Evolutionary conservation across 2,113 vertebrate species (phyloP).

Genomic region (Falco punctatus): DNA sequence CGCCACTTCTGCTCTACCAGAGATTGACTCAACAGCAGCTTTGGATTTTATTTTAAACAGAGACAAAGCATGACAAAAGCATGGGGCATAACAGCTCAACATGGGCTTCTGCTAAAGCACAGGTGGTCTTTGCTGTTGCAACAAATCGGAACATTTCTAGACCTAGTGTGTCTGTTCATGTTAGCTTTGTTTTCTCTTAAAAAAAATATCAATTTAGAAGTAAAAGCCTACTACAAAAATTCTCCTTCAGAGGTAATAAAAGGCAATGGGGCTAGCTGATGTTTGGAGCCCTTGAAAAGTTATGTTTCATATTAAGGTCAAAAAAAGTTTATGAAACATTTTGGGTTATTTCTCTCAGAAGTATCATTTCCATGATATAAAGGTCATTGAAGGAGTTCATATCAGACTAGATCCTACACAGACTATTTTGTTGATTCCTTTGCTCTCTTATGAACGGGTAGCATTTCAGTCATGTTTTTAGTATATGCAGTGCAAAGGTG

Average conservation of each 20-base stretch:
- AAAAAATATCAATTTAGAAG: not conserved
- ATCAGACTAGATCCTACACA: not conserved
- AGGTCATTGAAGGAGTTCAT: not conserved
- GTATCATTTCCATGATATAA: not conserved
- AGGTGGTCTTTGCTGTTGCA: not conserved
- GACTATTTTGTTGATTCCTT: not conserved
- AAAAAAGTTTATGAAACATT: not conserved
- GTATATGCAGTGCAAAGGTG: not conserved
- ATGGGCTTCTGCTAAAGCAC: not conserved
- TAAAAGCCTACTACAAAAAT: not conserved
- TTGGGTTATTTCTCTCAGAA: not conserved
- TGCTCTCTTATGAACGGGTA: not conserved
- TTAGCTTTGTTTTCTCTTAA: not conserved
- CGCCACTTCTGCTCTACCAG: not conserved
- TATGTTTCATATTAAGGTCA: not conserved
- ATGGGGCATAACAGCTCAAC: not conserved
- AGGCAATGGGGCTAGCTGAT: not conserved
- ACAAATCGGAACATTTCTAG: not conserved
- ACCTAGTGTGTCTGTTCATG: not conserved
- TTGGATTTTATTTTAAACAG: slow-evolving; percentile 31
- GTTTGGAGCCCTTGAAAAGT: not conserved
- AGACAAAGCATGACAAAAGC: slow-evolving; percentile 48
- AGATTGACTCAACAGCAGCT: not conserved
- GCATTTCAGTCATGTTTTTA: not conserved
- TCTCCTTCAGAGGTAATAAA: not conserved